Evolutionary conservation across 2,113 vertebrate species (phyloP).

Genomic region (Hucho hucho): DNA sequence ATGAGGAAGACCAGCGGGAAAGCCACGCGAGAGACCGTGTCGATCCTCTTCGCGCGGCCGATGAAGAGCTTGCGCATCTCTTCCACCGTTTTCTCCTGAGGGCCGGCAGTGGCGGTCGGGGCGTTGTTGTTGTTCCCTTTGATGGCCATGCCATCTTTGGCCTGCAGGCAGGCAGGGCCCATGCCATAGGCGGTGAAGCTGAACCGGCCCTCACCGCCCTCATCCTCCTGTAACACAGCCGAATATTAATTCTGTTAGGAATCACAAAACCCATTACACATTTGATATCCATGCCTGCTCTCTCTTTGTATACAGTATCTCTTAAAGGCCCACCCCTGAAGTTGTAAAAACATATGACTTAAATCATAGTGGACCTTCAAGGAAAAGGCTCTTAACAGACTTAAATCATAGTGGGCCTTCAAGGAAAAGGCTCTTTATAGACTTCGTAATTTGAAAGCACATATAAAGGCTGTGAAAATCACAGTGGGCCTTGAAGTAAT

Average conservation of each 20-base stretch:
- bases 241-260: conserved; percentile 45
- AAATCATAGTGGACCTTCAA: too few species aligned
- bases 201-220: conserved; percentile 91
- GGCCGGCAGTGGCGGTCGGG: conserved; percentile 73
- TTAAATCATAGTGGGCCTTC: too few species aligned
- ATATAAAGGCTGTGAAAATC: too few species aligned
- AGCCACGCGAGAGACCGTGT: conserved; percentile 95
- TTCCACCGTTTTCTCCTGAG: conserved; percentile 84
- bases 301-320: too few species aligned
- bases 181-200: conserved; percentile 94
- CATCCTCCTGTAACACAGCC: conserved; percentile 91
- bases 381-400: too few species aligned
- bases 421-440: too few species aligned
- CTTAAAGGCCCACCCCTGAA: too few species aligned
- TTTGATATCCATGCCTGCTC: background rate
- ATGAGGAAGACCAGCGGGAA: conserved; percentile 99
- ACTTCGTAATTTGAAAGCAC: too few species aligned
- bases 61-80: conserved; percentile 99
- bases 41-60: conserved; percentile 93
- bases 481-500: background rate
- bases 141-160: conserved; percentile 96
- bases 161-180: conserved; percentile 96
- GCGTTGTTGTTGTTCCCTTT: conserved; percentile 96
- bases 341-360: too few species aligned
- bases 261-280: conserved; percentile 17